phyloP scores from a whole-genome alignment of 2,113 vertebrate genomes.

The Xiphophorus couchianus region DNA sequence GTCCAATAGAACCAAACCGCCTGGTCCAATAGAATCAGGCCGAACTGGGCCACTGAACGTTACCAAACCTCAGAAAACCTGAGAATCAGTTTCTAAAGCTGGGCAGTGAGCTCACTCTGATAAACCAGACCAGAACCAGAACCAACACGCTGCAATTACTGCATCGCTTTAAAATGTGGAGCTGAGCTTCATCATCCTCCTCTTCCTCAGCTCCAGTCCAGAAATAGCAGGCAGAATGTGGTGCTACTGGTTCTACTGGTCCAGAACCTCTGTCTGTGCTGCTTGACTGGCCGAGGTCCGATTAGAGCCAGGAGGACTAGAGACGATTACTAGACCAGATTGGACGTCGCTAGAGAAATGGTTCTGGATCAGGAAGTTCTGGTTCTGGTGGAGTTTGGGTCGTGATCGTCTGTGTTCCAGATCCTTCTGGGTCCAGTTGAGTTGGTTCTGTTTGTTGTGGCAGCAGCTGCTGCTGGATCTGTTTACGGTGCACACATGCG shows the following conservation, averaged over 20 bases:
- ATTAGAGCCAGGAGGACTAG: too few species aligned
- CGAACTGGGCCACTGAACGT: too few species aligned
- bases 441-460: conserved; percentile 13
- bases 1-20: not conserved
- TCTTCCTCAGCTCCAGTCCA: not conserved
- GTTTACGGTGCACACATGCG: not conserved
- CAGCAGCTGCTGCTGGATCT: not conserved
- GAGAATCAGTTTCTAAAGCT: too few species aligned
- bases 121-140: too few species aligned
- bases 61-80: too few species aligned
- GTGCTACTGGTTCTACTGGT: not conserved
- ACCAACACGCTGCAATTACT: too few species aligned
- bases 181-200: not conserved
- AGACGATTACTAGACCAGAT: too few species aligned
- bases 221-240: not conserved
- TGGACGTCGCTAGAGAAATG: too few species aligned
- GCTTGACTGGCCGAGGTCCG: too few species aligned
- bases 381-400: not conserved
- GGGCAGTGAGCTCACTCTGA: too few species aligned
- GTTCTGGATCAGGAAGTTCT: not conserved
- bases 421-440: not conserved
- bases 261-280: too few species aligned
- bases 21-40: not conserved
- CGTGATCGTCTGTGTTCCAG: not conserved
- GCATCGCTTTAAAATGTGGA: not conserved